A percentile compares a stretch with the other conserved stretches of the same genome.
Evolutionary conservation across 1,140 invertebrate species (phyloP).

Genomic region (Meloidogyne exigua): DNA sequence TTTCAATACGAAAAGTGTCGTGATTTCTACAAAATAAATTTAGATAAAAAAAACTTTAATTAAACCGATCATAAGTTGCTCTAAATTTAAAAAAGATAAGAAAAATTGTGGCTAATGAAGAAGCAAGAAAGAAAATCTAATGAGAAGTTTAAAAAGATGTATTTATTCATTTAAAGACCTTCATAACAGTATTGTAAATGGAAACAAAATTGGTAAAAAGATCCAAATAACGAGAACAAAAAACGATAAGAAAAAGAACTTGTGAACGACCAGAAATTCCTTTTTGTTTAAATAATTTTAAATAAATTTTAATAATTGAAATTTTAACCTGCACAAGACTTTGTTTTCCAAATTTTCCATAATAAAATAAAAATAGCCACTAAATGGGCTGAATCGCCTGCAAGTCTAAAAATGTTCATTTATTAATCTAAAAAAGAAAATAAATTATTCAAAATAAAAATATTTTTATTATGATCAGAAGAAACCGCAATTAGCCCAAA

Average conservation of each 20-base stretch:
- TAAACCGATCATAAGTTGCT: slow-evolving; percentile 63
- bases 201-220: slow-evolving; percentile 91
- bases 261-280: slow-evolving; percentile 86
- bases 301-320: neutral
- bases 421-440: slow-evolving; percentile 17
- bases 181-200: slow-evolving; percentile 94
- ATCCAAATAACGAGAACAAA: slow-evolving; percentile 89
- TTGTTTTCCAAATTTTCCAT: slow-evolving; percentile 50
- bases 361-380: slow-evolving; percentile 47
- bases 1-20: slow-evolving; percentile 78
- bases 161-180: slow-evolving; percentile 65
- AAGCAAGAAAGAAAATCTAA: slow-evolving; percentile 79
- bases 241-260: slow-evolving; percentile 91
- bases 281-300: slow-evolving; percentile 17
- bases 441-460: neutral
- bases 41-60: neutral
- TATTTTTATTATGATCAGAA: neutral
- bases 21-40: slow-evolving; percentile 56
- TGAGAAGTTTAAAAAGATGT: slow-evolving; percentile 12
- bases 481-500: neutral
- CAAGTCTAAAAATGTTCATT: slow-evolving; percentile 32
- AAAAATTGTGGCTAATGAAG: slow-evolving; percentile 86
- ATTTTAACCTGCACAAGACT: slow-evolving; percentile 76
- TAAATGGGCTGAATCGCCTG: slow-evolving; percentile 41
- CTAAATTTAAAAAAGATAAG: slow-evolving; percentile 96